Evolutionary conservation across 2,888 invertebrate species (phyloP), one percentile per base, ranked within the genome.

Genomic region (Chrysolina oricalcia): DNA sequence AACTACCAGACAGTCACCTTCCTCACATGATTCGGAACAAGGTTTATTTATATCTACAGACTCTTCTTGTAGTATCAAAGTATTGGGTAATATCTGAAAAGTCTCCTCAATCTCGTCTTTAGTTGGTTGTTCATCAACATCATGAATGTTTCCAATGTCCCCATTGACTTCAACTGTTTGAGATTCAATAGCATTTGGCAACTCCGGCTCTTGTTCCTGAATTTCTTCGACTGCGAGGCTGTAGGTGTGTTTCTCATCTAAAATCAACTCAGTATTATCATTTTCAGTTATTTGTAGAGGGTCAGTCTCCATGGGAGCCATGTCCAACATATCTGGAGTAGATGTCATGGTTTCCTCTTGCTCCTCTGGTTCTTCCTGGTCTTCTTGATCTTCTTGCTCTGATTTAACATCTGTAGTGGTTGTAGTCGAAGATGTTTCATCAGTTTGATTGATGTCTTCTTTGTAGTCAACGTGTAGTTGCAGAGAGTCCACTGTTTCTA

Each of bases 61-160:
- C 72, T 87, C 87, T 75, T 89, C 88, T 72, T 88, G 88, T 9
- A 89, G 80, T 67, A 89, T 89, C 56, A 89, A 76, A 6, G 88
- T 87, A 74, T 88, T 89, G 1, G 89, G 89, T 70, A 89, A 80
- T 59, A 86, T 83, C 50, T 84, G 84, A 77, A 86, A 86, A 21
- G 83, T 75, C 40, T 84, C 83, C 43, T 82, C 80, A 35, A 73
- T 53, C 0, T 17, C 69, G 10, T 13, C 63, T 27, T 72, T 67
- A 10, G 69, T 5, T 10, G 74, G 53, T 17, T 68, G 63, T 41
- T 80, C 76, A 27, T 19, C 59, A n/a, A 46, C 46, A 21, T 23
- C 40, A 4, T 56, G 73, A 35, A 69, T 46, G 40, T 75, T 68
- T 11, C 65, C 74, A 8, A 69, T 46, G 53, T 75, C 71, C 8